A percentile compares a stretch with the other conserved stretches of the same genome.
phyloP scores from a whole-genome alignment of 2,113 vertebrate species.

The Phalacrocorax carbo region DNA sequence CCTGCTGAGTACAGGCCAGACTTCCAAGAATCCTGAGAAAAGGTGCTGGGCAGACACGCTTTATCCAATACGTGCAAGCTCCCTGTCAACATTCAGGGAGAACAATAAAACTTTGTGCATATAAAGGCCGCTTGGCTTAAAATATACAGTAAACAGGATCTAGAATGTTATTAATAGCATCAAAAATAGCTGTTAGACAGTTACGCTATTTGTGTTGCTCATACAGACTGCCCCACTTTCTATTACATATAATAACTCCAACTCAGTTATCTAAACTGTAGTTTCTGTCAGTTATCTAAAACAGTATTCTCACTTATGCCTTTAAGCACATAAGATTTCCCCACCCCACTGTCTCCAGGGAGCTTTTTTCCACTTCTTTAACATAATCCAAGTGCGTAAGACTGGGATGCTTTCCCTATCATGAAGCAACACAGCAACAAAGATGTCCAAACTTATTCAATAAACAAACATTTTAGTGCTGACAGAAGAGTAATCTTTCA shows the following conservation, averaged over 20 bases:
- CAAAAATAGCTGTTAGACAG: constrained; percentile 3
- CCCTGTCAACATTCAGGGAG: not conserved
- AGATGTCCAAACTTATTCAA: not conserved
- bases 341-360: not conserved
- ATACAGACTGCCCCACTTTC: not conserved
- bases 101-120: not conserved
- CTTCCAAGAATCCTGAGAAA: not conserved
- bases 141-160: not conserved
- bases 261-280: too few species aligned
- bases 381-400: not conserved
- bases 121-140: not conserved
- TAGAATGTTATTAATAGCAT: not conserved
- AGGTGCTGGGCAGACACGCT: rapidly evolving
- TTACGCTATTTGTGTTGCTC: not conserved
- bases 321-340: not conserved
- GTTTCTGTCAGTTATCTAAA: too few species aligned
- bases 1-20: not conserved
- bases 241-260: not conserved
- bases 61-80: not conserved
- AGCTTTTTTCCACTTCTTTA: not conserved
- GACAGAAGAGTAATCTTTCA: not conserved
- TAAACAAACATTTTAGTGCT: not conserved
- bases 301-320: rapidly evolving
- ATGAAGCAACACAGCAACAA: not conserved
- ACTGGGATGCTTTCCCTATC: not conserved